Evolutionary conservation across 1,140 invertebrate genomes (phyloP).

Genomic region (Scaptomyza montana): DNA sequence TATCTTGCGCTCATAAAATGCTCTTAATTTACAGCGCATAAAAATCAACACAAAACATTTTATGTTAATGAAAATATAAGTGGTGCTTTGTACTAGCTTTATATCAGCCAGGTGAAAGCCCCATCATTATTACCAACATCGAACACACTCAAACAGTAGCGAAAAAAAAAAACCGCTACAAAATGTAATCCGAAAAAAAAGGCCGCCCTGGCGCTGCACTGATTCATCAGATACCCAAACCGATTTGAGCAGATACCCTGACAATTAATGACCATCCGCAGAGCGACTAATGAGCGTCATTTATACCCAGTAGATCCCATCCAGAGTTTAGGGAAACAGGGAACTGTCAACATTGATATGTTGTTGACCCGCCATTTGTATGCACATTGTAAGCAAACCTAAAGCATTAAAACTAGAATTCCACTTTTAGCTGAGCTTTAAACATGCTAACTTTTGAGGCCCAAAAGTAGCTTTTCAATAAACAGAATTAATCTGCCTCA

Average conservation of each 20-base stretch:
- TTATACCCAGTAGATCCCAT: conserved; percentile 24
- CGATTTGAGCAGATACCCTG: conserved; percentile 21
- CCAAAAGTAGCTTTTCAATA: too few species aligned
- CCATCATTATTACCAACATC: conserved; percentile 18
- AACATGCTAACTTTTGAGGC: too few species aligned
- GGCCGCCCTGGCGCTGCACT: conserved; percentile 27
- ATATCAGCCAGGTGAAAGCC: conserved; percentile 62
- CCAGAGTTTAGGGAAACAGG: neutral
- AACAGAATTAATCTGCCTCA: neutral
- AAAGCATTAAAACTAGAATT: neutral
- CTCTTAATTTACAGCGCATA: conserved; percentile 75
- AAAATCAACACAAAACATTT: conserved; percentile 83
- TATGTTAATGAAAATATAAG: conserved; percentile 80
- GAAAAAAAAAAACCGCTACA: neutral
- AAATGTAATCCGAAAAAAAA: neutral
- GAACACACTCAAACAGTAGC: conserved; percentile 30
- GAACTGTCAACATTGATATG: conserved; percentile 1
- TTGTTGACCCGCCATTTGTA: conserved; percentile 31
- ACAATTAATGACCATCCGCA: conserved; percentile 64
- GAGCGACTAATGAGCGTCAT: conserved; percentile 63
- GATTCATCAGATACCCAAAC: conserved; percentile 23
- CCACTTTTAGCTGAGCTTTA: too few species aligned
- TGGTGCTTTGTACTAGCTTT: conserved; percentile 28
- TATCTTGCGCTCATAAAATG: conserved; percentile 62
- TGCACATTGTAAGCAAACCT: conserved; percentile 3